Percentiles rank a stretch among this genome's conserved stretches.
These are phyloP conservation scores for Chionomys nivalis DNA, from an alignment of 2,113 vertebrate genomes.

Conservation along the genomic window DNA sequence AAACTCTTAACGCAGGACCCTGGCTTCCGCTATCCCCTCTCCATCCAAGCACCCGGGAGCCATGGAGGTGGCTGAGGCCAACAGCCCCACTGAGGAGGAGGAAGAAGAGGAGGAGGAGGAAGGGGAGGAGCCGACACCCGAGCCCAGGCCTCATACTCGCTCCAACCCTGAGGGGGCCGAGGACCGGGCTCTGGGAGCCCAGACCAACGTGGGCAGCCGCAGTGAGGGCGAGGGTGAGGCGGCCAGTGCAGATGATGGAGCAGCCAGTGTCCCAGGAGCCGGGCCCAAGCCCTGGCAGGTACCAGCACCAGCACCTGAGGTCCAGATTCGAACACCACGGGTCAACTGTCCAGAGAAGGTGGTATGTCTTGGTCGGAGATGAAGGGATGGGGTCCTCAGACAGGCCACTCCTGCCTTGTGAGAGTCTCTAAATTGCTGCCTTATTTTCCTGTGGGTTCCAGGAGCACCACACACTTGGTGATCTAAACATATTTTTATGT, in stretches of 20 bases:
- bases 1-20: conserved; percentile 35
- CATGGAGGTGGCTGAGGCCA: conserved; percentile 93
- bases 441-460: not conserved
- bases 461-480: not conserved
- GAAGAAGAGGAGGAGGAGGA: conserved; percentile 90
- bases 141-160: conserved; percentile 92
- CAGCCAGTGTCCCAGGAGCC: conserved; percentile 52
- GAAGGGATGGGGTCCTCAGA: not conserved
- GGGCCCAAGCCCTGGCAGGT: conserved; percentile 86
- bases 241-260: conserved; percentile 88
- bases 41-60: conserved; percentile 34
- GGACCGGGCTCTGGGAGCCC: conserved; percentile 90
- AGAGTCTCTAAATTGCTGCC: not conserved
- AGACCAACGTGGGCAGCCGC: conserved; percentile 87
- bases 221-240: conserved; percentile 96
- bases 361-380: conserved; percentile 80
- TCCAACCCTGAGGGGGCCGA: conserved; percentile 97
- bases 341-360: conserved; percentile 98
- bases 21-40: conserved; percentile 48
- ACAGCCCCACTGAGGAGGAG: conserved; percentile 88
- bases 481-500: not conserved
- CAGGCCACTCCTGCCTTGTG: not conserved
- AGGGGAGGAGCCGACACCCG: conserved; percentile 88
- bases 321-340: conserved; percentile 92
- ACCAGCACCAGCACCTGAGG: conserved; percentile 85